Conservation (phyloP, 2,888 invertebrate species). For the Clanis bilineata region DNA sequence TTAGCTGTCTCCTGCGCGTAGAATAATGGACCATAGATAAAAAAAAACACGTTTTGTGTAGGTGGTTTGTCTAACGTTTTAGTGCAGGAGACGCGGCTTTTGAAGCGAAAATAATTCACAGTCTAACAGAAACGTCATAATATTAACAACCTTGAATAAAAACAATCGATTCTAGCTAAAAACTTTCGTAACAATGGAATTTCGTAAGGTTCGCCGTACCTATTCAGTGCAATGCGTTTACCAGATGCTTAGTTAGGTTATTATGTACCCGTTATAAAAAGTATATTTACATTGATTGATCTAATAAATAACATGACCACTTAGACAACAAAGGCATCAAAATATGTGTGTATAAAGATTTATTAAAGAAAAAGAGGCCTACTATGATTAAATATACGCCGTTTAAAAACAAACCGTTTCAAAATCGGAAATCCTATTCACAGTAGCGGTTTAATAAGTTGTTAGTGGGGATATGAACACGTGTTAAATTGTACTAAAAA, state of each 20-base stretch:
- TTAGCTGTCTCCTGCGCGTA: no score
- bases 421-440: neutral
- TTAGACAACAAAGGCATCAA: no score
- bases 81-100: no score
- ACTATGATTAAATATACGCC: neutral
- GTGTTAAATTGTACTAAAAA: constrained; percentile 5
- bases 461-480: neutral
- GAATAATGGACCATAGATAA: no score
- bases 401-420: neutral
- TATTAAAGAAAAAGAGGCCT: neutral
- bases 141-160: constrained; percentile 11
- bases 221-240: neutral
- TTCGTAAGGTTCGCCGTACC: neutral
- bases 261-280: no score
- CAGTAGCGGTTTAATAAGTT: neutral
- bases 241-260: no score
- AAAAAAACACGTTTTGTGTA: no score
- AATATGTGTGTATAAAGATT: neutral
- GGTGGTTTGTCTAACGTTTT: no score
- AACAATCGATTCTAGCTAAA: constrained; percentile 5
- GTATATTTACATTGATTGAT: no score
- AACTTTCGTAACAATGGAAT: constrained; percentile 2
- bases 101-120: neutral
- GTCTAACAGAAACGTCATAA: neutral
- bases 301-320: neutral